Evolutionary conservation across 2,797 vertebrate species (phyloP).

Genomic region (Cygnus olor): DNA sequence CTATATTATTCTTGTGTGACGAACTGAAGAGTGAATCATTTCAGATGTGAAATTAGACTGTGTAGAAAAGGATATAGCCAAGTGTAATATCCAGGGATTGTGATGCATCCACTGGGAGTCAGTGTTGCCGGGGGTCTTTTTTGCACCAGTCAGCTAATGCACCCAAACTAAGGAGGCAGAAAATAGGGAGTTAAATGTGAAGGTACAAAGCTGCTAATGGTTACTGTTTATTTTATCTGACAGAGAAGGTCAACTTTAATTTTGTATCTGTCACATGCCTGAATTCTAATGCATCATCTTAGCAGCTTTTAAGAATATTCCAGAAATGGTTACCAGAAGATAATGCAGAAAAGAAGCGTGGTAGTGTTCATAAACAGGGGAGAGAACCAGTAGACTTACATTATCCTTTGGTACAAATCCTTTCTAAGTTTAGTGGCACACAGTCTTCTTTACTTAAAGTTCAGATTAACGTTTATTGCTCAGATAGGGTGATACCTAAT

Average conservation of each 20-base stretch:
- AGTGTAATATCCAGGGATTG: background rate
- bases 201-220: constrained; percentile 63
- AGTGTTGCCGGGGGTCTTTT: constrained; percentile 26
- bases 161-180: constrained; percentile 48
- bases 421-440: background rate
- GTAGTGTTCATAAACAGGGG: background rate
- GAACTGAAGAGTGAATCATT: background rate
- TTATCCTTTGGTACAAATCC: background rate
- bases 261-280: constrained; percentile 59
- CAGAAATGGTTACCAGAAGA: constrained; percentile 26
- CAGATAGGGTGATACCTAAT: background rate
- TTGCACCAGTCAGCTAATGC: constrained; percentile 48
- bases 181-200: constrained; percentile 53
- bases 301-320: constrained; percentile 62
- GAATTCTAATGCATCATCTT: constrained; percentile 59
- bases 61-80: background rate
- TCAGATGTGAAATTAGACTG: background rate
- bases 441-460: background rate
- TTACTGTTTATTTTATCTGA: constrained; percentile 70
- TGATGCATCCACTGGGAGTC: constrained; percentile 51
- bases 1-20: background rate
- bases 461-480: background rate
- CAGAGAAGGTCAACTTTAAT: constrained; percentile 65
- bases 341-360: constrained; percentile 40
- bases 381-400: background rate